Percentiles rank a stretch among this genome's conserved stretches.
These are phyloP conservation scores for Nebria brevicollis DNA, from an alignment of 2,888 invertebrate species.

Conservation along the genomic window DNA sequence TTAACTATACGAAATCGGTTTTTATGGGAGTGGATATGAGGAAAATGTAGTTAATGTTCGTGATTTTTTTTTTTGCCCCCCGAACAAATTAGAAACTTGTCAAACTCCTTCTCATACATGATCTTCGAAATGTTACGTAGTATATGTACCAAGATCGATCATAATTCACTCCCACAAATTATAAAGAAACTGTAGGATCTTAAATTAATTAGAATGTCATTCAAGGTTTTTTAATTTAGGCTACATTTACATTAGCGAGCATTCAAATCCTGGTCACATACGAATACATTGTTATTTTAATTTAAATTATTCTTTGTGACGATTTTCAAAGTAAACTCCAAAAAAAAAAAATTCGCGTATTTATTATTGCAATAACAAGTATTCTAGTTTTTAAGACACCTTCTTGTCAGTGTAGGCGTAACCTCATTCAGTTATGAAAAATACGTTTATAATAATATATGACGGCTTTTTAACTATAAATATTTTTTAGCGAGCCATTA, in stretches of 20 bases:
- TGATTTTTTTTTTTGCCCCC: not conserved
- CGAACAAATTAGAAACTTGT: not conserved
- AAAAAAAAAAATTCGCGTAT: not conserved
- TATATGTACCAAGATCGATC: not conserved
- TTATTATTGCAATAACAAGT: not conserved
- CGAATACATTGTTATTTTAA: not conserved
- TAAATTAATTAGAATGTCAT: constrained; percentile 1
- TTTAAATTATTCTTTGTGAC: not conserved
- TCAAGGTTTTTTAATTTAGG: not conserved
- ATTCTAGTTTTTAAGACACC: not conserved
- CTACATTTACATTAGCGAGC: not conserved
- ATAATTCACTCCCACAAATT: constrained; percentile 1
- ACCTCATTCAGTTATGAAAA: constrained; percentile 26
- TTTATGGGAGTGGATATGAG: not conserved
- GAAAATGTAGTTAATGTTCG: not conserved
- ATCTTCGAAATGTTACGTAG: not conserved
- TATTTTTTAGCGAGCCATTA: constrained; percentile 28
- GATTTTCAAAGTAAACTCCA: not conserved
- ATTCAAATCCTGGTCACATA: not conserved
- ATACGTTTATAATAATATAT: constrained; percentile 30
- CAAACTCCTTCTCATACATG: constrained; percentile 1
- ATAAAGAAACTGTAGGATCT: constrained; percentile 1
- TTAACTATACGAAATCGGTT: not conserved
- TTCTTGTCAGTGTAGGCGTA: constrained; percentile 17
- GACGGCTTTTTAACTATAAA: constrained; percentile 26